phyloP scores from a whole-genome alignment of 2,113 vertebrate species.

The Caloenas nicobarica region DNA sequence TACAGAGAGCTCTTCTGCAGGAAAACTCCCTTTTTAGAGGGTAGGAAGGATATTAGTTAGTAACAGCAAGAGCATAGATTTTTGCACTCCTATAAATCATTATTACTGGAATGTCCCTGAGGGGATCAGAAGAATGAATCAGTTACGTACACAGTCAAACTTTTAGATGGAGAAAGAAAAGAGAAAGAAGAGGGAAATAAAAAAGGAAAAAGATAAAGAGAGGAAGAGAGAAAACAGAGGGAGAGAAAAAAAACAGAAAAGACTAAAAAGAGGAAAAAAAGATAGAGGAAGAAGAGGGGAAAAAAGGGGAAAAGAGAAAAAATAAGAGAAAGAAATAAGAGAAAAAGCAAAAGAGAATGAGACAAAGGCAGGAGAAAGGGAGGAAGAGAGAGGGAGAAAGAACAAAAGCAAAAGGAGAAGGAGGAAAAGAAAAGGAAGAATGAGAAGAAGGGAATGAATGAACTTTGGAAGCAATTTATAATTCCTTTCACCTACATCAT shows the following conservation, averaged over 20 bases:
- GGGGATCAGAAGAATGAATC: constrained; percentile 57
- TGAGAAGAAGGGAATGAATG: constrained; percentile 19
- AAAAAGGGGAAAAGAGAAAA: not conserved
- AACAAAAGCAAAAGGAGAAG: constrained; percentile 28
- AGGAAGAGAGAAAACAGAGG: no score
- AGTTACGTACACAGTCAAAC: constrained; percentile 35
- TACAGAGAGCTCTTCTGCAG: not conserved
- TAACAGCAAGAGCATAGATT: constrained; percentile 38
- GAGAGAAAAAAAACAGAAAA: no score
- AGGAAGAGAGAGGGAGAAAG: not conserved
- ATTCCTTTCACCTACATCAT: constrained; percentile 52
- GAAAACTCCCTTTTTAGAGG: constrained; percentile 46
- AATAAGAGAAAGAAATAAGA: not conserved
- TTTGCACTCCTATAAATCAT: constrained; percentile 71
- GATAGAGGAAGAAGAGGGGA: rapidly evolving
- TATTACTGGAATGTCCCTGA: constrained; percentile 68
- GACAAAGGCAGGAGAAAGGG: not conserved
- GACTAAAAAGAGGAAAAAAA: not conserved
- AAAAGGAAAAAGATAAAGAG: not conserved
- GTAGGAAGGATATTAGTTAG: constrained; percentile 36
- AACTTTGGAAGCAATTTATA: constrained; percentile 59
- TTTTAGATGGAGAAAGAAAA: not conserved
- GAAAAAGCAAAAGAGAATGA: not conserved
- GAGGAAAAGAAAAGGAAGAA: not conserved
- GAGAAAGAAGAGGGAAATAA: not conserved